Conservation (phyloP, 2,888 invertebrate genomes). For the Tetramorium bicarinatum region DNA sequence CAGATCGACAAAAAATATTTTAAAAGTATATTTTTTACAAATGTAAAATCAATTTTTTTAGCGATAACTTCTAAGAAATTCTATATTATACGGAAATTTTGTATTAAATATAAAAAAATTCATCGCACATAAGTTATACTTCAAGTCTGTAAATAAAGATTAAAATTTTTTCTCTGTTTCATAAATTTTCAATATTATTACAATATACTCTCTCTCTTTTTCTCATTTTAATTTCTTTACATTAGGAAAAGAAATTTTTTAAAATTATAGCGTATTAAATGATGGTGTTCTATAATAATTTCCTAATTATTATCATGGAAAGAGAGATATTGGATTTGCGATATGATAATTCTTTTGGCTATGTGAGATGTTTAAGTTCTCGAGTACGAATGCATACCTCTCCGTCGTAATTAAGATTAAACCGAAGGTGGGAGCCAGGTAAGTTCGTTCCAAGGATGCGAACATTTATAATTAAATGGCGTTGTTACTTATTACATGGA, state of each 20-base stretch:
- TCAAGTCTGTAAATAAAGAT: neutral
- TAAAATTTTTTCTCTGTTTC: neutral
- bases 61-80: neutral
- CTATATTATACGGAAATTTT: neutral
- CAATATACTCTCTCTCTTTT: neutral
- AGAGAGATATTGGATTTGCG: neutral
- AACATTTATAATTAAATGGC: conserved; percentile 84
- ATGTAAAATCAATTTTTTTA: neutral
- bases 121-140: neutral
- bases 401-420: conserved; percentile 69
- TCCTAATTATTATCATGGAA: neutral
- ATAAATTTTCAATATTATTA: neutral
- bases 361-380: conserved; percentile 29
- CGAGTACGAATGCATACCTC: conserved; percentile 62
- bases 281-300: conserved; percentile 5
- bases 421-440: conserved; percentile 71
- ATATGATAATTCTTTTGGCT: conserved; percentile 31
- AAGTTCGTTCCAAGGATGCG: conserved; percentile 77
- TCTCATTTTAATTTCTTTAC: neutral
- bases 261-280: neutral
- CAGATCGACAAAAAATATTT: neutral
- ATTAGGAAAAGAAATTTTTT: neutral
- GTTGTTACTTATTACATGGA: conserved; percentile 82
- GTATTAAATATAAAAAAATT: neutral
- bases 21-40: neutral